Conservation (phyloP, 2,888 invertebrate genomes). For the Caenorhabditis uteleia region DNA sequence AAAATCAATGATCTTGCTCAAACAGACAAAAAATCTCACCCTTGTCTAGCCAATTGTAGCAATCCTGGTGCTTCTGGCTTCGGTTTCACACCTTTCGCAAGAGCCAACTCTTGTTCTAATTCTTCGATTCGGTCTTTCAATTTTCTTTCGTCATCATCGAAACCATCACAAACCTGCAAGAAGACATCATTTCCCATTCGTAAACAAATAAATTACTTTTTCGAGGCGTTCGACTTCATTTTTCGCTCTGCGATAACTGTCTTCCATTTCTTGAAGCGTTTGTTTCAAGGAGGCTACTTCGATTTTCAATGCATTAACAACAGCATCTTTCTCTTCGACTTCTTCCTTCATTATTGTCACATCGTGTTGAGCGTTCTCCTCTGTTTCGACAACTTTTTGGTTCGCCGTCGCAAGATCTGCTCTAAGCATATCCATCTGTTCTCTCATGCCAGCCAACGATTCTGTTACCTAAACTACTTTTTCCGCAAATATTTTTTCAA, state of each 20-base stretch:
- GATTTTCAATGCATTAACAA: not conserved
- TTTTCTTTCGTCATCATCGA: conserved; percentile 4
- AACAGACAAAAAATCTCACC: not conserved
- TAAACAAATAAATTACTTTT: too few species aligned
- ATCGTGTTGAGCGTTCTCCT: conserved; percentile 27
- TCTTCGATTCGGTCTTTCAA: not conserved
- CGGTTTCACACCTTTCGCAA: conserved; percentile 2
- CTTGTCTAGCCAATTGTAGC: not conserved
- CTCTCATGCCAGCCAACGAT: not conserved
- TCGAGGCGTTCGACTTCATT: not conserved
- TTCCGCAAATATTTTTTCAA: too few species aligned
- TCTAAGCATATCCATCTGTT: not conserved
- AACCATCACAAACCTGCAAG: conserved; percentile 2
- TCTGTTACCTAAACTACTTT: too few species aligned
- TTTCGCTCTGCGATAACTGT: not conserved
- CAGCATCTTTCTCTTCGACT: conserved; percentile 5
- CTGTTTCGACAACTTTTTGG: conserved; percentile 5
- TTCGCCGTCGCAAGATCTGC: conserved; percentile 77
- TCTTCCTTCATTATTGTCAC: conserved; percentile 31
- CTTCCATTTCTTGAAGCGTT: not conserved
- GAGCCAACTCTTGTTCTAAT: not conserved
- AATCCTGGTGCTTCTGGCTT: conserved; percentile 5
- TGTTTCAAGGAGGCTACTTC: not conserved
- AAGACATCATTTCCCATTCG: too few species aligned
- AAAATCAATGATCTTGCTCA: not conserved